phyloP scores from a whole-genome alignment of 2,888 invertebrate genomes.

The Pachymerium ferrugineum region DNA sequence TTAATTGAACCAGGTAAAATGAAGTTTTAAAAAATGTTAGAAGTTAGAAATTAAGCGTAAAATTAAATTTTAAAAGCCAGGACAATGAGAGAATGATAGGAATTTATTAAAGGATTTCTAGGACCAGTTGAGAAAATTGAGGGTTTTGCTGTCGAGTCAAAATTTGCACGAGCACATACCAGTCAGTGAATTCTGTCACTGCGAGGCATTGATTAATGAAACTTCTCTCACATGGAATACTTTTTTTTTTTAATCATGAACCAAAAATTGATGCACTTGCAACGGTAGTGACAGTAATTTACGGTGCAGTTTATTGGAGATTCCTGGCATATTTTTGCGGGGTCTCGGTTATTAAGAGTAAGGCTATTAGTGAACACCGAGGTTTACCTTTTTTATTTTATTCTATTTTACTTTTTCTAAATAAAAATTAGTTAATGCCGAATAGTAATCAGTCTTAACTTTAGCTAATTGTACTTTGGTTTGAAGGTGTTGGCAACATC shows the following conservation, averaged over 20 bases:
- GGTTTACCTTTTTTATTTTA: no score
- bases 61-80: no score
- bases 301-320: slow-evolving; percentile 27
- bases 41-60: no score
- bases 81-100: slow-evolving; percentile 25
- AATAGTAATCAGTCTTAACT: no score
- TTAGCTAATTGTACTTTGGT: no score
- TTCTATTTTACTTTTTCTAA: no score
- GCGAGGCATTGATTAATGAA: slow-evolving; percentile 29
- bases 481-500: no score
- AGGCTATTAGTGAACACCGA: no score
- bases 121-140: background rate
- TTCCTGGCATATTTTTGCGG: slow-evolving; percentile 28
- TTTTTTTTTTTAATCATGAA: slow-evolving; percentile 28
- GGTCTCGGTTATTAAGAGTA: background rate
- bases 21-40: no score
- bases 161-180: no score
- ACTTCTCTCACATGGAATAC: slow-evolving; percentile 24
- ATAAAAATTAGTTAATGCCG: no score
- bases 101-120: background rate
- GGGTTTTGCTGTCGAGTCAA: background rate
- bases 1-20: slow-evolving; percentile 31
- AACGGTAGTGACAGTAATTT: slow-evolving; percentile 29
- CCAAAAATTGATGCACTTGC: background rate
- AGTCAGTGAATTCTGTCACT: background rate